Percentiles rank a stretch among this genome's conserved stretches.
phyloP scores from a whole-genome alignment of 2,113 vertebrate genomes.

The Lucifuga dentata region DNA sequence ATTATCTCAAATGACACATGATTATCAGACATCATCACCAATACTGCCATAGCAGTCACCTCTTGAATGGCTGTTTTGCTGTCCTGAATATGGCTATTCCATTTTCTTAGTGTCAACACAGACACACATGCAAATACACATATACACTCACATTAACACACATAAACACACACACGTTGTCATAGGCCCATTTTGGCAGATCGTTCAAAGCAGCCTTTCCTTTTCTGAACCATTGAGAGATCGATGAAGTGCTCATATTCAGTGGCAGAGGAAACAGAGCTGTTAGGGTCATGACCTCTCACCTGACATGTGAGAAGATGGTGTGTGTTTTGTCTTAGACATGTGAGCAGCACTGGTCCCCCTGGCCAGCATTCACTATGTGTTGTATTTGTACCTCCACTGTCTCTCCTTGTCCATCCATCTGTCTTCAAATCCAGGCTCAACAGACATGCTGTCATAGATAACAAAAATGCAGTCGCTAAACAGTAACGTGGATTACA shows the following conservation, averaged over 20 bases:
- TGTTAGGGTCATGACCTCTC: constrained; percentile 64
- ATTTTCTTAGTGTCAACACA: constrained; percentile 55
- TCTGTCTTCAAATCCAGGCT: constrained; percentile 21
- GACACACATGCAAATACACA: constrained; percentile 9
- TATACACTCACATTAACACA: constrained; percentile 5
- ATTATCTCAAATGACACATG: constrained; percentile 76
- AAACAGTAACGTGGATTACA: constrained; percentile 7
- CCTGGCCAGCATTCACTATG: constrained; percentile 27
- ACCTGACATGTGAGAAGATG: constrained; percentile 65
- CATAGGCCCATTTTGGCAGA: constrained; percentile 41
- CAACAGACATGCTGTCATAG: not conserved
- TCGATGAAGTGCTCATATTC: constrained; percentile 41
- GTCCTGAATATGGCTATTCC: constrained; percentile 59
- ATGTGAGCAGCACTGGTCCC: constrained; percentile 45
- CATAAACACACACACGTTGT: constrained; percentile 22
- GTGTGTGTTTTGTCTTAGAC: constrained; percentile 30
- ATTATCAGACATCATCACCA: constrained; percentile 65
- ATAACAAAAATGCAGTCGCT: constrained; percentile 13
- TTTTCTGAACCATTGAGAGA: constrained; percentile 47
- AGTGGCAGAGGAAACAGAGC: constrained; percentile 63
- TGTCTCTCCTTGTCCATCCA: constrained; percentile 12
- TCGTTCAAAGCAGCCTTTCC: constrained; percentile 34
- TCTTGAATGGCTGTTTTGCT: constrained; percentile 24
- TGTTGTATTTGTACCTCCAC: constrained; percentile 41
- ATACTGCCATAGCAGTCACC: constrained; percentile 15